Evolutionary conservation across 2,888 invertebrate genomes (phyloP).

Genomic region (Prionchulus punctatus): DNA sequence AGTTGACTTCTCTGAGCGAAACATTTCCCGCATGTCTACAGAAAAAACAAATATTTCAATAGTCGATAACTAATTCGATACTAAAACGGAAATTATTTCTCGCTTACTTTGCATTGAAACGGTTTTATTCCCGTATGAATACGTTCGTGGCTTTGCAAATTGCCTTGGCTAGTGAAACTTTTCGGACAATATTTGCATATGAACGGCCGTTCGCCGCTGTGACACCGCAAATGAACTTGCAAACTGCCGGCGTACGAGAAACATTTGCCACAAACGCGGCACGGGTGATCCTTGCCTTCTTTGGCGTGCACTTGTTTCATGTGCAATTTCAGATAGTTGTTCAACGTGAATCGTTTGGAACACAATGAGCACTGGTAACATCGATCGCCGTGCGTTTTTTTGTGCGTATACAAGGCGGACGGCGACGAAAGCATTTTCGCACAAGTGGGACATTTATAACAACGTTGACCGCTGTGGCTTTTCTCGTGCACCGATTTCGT

Average conservation of each 20-base stretch:
- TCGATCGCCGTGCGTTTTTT: slow-evolving; percentile 32
- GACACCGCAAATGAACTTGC: slow-evolving; percentile 19
- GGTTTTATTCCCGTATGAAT: slow-evolving; percentile 29
- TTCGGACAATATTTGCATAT: slow-evolving; percentile 26
- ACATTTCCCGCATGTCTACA: slow-evolving; percentile 18
- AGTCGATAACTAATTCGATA: background rate
- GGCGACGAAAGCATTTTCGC: slow-evolving; percentile 28
- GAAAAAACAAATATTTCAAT: background rate
- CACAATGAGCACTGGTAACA: slow-evolving; percentile 25
- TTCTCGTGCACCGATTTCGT: slow-evolving; percentile 32
- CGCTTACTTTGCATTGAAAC: slow-evolving; percentile 18
- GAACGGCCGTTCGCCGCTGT: slow-evolving; percentile 30
- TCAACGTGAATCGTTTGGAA: slow-evolving; percentile 29
- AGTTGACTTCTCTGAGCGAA: slow-evolving; percentile 31
- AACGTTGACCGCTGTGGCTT: slow-evolving; percentile 19
- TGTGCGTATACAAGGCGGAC: slow-evolving; percentile 31
- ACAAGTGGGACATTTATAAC: slow-evolving; percentile 15
- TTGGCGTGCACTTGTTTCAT: slow-evolving; percentile 30
- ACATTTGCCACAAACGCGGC: slow-evolving; percentile 24
- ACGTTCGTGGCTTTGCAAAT: slow-evolving; percentile 28
- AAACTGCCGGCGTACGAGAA: slow-evolving; percentile 31
- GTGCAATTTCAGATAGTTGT: slow-evolving; percentile 30
- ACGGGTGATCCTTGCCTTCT: slow-evolving; percentile 25
- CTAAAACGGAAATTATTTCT: background rate
- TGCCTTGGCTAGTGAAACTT: slow-evolving; percentile 30